Evolutionary conservation across 23 tunicate genomes (phyloP).

Genomic region (Halocynthia roretzi): DNA sequence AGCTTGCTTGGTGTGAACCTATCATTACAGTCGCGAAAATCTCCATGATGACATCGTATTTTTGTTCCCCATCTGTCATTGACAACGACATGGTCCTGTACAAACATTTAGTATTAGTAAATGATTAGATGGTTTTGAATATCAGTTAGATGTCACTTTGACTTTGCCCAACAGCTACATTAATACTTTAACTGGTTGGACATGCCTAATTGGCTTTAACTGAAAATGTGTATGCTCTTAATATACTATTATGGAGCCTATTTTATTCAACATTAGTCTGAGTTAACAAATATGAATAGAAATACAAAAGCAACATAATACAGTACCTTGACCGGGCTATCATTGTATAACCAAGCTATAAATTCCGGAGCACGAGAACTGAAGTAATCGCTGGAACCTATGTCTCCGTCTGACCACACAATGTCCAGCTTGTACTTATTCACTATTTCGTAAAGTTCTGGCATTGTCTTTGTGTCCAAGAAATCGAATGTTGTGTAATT

Average conservation of each 20-base stretch:
- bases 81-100: slow-evolving; percentile 27
- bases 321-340: slow-evolving; percentile 48
- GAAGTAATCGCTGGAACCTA: slow-evolving; percentile 36
- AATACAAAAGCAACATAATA: too few relatives aligned
- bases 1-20: slow-evolving; percentile 29
- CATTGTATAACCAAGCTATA: slow-evolving; percentile 61
- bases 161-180: too few relatives aligned
- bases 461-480: slow-evolving; percentile 33
- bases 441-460: slow-evolving; percentile 42
- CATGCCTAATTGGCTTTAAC: too few relatives aligned
- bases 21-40: slow-evolving; percentile 21
- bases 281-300: too few relatives aligned
- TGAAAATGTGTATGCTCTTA: too few relatives aligned
- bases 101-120: neutral
- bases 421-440: slow-evolving; percentile 55
- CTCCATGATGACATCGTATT: slow-evolving; percentile 34
- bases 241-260: too few relatives aligned
- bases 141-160: too few relatives aligned
- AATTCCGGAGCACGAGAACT: slow-evolving; percentile 28
- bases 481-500: slow-evolving; percentile 50
- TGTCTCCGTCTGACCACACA: slow-evolving; percentile 50
- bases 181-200: too few relatives aligned
- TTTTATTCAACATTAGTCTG: neutral
- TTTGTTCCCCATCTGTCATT: slow-evolving; percentile 41
- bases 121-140: too few relatives aligned